phyloP scores from a whole-genome alignment of 2,113 vertebrate genomes.

The Psittacus erithacus region DNA sequence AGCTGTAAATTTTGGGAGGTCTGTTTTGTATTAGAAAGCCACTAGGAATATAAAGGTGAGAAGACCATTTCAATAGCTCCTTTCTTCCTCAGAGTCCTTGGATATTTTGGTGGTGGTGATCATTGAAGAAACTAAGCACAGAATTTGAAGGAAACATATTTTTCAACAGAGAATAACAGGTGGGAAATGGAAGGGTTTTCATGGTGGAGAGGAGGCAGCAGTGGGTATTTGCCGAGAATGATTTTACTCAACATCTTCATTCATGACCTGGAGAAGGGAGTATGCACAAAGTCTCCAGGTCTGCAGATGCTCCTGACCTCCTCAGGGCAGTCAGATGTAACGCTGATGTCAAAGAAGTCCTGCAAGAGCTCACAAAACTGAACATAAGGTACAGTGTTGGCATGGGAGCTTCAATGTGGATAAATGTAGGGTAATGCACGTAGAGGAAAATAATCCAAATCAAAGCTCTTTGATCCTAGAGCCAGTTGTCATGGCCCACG shows the following conservation, averaged over 20 bases:
- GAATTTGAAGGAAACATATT: not conserved
- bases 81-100: not conserved
- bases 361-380: not conserved
- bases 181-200: not conserved
- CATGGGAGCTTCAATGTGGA: not conserved
- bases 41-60: not conserved
- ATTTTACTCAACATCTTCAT: not conserved
- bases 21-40: not conserved
- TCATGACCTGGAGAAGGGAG: not conserved
- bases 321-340: not conserved
- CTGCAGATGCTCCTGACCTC: not conserved
- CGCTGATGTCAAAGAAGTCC: not conserved
- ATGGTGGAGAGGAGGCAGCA: not conserved
- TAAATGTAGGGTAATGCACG: rapidly evolving
- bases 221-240: not conserved
- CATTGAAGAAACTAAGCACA: not conserved
- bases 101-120: not conserved
- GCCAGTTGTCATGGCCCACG: not conserved
- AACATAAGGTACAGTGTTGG: not conserved
- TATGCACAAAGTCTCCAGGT: not conserved
- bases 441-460: not conserved
- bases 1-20: not conserved
- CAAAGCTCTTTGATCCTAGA: not conserved
- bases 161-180: not conserved
- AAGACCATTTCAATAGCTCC: not conserved